Evolutionary conservation across 2,888 invertebrate species (phyloP).

Genomic region (Thymelicus lineola): DNA sequence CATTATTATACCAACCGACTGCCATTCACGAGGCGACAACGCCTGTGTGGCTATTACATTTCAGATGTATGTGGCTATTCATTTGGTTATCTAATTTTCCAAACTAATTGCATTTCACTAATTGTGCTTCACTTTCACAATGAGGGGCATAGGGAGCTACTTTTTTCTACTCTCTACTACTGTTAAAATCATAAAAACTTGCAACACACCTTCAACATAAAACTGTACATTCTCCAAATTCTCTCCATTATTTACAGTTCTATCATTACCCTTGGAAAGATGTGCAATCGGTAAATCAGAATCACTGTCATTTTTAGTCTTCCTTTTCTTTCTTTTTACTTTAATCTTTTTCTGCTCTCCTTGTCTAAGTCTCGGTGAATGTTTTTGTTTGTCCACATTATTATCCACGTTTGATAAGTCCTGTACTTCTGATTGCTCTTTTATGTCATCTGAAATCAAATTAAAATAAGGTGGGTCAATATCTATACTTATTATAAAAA

Average conservation of each 20-base stretch:
- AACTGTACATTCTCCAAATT: slow-evolving; percentile 6
- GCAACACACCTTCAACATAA: slow-evolving; percentile 6
- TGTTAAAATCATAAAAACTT: not conserved
- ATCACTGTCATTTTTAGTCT: slow-evolving; percentile 45
- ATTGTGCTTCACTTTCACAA: too few species aligned
- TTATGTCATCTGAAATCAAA: slow-evolving; percentile 1
- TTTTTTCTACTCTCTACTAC: too few species aligned
- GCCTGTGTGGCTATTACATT: too few species aligned
- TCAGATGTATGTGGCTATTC: too few species aligned
- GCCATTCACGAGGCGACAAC: too few species aligned
- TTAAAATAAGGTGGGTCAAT: not conserved
- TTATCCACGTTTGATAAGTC: not conserved
- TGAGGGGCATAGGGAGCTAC: too few species aligned
- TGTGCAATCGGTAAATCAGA: slow-evolving; percentile 58
- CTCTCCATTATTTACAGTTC: not conserved
- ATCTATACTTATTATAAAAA: too few species aligned
- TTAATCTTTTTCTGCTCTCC: slow-evolving; percentile 38
- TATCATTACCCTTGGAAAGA: slow-evolving; percentile 38
- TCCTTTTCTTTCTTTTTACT: slow-evolving; percentile 35
- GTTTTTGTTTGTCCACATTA: slow-evolving; percentile 5
- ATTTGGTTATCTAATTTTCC: too few species aligned
- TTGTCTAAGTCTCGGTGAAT: slow-evolving; percentile 44
- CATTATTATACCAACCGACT: too few species aligned
- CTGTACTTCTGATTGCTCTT: not conserved
- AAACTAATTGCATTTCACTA: too few species aligned